Base-by-base conservation (phyloP, 2,113 vertebrate species). In the Centrocercus urophasianus region DNA sequence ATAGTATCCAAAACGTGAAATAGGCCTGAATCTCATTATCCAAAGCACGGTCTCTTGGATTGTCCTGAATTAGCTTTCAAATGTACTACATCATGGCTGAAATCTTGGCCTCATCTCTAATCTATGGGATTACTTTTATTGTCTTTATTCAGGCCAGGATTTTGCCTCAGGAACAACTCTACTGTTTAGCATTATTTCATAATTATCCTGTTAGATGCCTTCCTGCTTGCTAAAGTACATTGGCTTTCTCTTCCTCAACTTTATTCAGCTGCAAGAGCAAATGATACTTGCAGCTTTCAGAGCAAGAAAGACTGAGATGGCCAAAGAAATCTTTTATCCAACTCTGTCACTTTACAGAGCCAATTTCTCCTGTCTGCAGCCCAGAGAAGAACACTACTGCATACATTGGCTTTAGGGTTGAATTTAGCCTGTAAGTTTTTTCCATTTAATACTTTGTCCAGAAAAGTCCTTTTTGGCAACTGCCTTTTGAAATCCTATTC, bases 401-500 rank as follows among this genome's bases (percentile, higher is more conserved):
- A 91, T 71, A 72, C 34, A 36, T 89, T 65, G 85, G 20, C 52
- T 83, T 76, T 48, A 65, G 40, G 64, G 30, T 3, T 80, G 60
- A 86, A 48, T 89, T 88, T 47, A 89, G 59, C 42, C 59, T 86
- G 28, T 25, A 86, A 50, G 7, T 67, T 94, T 92, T 93, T 93
- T 93, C 79, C 79, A 83, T 15, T 71, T 77, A 42, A 54, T 86
- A 38, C 9, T 88, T 32, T 74, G 80, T 80, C 88, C 86, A 81
- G 86, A 56, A 96, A 93, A 90, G 75, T 60, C 50, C 36, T 77
- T 90, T 91, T 47, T 91, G 83, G 83, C 83, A 96, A 74, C 28
- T 64, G 32, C 28, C 34, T 40, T 67, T 67, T 90, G 76, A 95
- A 95, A 81, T 83, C 73, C 38, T 90, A 67, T 80, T 88, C 69